Conservation (phyloP, 2,797 vertebrate species). For the Mionectes olivaceus region DNA sequence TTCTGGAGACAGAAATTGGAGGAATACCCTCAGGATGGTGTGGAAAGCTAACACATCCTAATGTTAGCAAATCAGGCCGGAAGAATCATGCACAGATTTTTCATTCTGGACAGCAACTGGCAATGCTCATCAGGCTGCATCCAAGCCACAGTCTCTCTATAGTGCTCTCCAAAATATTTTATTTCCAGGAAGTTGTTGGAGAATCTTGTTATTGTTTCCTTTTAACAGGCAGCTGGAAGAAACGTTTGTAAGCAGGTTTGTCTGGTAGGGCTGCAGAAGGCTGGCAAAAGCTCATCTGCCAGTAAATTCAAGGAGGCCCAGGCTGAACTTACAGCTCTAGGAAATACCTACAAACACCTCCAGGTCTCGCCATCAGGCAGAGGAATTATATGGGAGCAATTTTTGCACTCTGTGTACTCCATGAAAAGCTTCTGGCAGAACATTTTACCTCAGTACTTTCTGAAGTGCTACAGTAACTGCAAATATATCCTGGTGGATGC, state of each 20-base stretch:
- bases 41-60: not conserved
- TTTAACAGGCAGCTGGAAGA: not conserved
- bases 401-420: not conserved
- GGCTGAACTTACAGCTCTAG: not conserved
- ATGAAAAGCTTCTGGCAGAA: not conserved
- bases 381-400: rapidly evolving
- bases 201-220: not conserved
- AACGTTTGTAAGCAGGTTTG: not conserved
- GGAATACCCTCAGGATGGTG: not conserved
- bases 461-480: not conserved
- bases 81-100: not conserved
- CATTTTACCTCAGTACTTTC: not conserved
- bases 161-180: not conserved
- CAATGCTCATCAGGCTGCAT: not conserved
- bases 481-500: not conserved
- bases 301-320: not conserved
- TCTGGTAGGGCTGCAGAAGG: not conserved
- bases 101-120: not conserved
- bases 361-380: not conserved
- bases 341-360: not conserved
- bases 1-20: not conserved
- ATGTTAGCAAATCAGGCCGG: not conserved
- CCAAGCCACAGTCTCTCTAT: not conserved
- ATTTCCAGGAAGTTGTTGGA: not conserved
- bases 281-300: not conserved